A percentile compares a stretch with the other conserved stretches of the same genome.
These are phyloP conservation scores for Andrena trimmerana DNA, from an alignment of 2,888 invertebrate genomes.

Conservation along the genomic window DNA sequence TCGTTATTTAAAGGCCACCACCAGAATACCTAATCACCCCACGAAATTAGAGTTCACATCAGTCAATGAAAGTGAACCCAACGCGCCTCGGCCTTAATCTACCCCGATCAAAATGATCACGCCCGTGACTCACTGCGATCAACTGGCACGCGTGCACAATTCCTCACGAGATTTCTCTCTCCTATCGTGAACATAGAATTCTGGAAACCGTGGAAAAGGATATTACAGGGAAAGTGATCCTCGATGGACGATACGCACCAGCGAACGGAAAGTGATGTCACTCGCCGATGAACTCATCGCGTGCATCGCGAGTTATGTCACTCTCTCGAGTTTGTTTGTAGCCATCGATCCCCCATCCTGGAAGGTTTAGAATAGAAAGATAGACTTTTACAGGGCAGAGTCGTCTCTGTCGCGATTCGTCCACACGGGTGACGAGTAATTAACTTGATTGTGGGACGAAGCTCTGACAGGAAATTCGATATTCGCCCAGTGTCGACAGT, in stretches of 20 bases:
- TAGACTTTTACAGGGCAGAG: not conserved
- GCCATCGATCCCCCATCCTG: constrained; percentile 18
- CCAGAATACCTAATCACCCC: no score
- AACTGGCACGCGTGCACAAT: no score
- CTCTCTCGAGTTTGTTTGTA: constrained; percentile 49
- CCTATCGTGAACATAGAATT: not conserved
- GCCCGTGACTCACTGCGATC: no score
- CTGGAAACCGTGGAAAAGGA: not conserved
- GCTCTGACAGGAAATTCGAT: constrained; percentile 22
- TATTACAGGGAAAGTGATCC: not conserved
- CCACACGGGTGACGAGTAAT: constrained; percentile 35
- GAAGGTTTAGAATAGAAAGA: not conserved
- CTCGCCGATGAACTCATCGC: constrained; percentile 75
- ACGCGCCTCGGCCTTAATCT: no score
- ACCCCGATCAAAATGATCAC: no score
- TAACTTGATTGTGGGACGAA: constrained; percentile 37
- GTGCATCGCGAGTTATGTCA: constrained; percentile 68
- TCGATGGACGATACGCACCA: constrained; percentile 16
- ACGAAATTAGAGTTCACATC: no score
- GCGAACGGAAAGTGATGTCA: constrained; percentile 56
- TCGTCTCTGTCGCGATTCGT: constrained; percentile 11
- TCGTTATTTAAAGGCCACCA: no score
- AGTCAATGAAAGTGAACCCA: no score
- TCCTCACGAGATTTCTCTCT: not conserved
- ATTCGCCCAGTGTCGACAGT: constrained; percentile 7